Base-by-base conservation (phyloP, 2,888 invertebrate species). In the Erebia ligea region DNA sequence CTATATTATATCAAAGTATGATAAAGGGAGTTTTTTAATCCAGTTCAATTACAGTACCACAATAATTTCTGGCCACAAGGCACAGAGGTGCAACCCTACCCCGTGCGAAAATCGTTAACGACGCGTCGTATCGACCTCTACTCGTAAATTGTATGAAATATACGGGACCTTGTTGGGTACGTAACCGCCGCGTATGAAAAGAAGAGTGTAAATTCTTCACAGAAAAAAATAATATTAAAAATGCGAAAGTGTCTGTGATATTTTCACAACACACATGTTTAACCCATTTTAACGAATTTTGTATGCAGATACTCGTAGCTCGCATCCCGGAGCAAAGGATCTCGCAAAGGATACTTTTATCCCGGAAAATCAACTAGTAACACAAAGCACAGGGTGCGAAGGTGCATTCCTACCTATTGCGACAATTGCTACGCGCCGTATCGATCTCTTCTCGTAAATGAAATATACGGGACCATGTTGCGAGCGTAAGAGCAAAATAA, bases 381-480 rank as follows among this genome's bases (percentile, higher is more conserved):
- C 6, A 71, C 62, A 52, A 58, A 48, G 54, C 61, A 54, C 68
- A 70, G 19, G 62, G 64, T 72, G 67, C 73, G 40, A 73, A 78
- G 81, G 76, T 77, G 81, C 82, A 90, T 88, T 89, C 90, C 89
- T 88, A 87, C 82, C 74, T 69, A 85, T 87, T 88, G 89, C 73
- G 87, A 89, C 84, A 79, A 75, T 69, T 79, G 80, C 82, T 84
- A 86, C 79, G 83, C 81, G 82, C 82, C 81, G 77, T 80, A 84
- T 84, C 71, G 83, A 82, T 79, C 78, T 79, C 72, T 72, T 70
- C 34, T 63, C 63, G 70, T 59, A 71, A 59, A 62, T 52, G 69
- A 62, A 73, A 70, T 58, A 68, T 68, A 76, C 75, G 73, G 68
- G 17, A 48, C 13, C 0, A 54, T 13, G 15, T 52, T 40, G n/a